Evolutionary conservation across 2,888 invertebrate species (phyloP).

Genomic region (Adineta ricciae): DNA sequence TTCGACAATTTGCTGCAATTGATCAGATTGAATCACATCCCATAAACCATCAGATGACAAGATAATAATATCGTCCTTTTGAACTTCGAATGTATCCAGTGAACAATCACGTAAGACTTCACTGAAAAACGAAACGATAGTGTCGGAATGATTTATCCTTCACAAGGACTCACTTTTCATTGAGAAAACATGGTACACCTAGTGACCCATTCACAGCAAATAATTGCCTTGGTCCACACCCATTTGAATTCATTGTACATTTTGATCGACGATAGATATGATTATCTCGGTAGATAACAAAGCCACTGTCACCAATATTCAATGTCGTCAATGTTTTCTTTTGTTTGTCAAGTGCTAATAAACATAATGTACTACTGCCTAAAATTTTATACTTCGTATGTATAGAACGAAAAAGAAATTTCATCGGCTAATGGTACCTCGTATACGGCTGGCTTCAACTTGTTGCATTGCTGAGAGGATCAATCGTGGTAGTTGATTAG

Average conservation of each 20-base stretch:
- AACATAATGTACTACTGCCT: conserved; percentile 33
- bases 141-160: conserved; percentile 18
- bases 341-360: conserved; percentile 27
- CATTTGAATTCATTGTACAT: conserved; percentile 24
- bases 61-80: conserved; percentile 31
- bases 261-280: conserved; percentile 25
- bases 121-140: conserved; percentile 21
- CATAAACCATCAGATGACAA: conserved; percentile 32
- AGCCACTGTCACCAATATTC: conserved; percentile 33
- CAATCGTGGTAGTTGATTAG: conserved; percentile 26
- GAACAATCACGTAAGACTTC: conserved; percentile 30
- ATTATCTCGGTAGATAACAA: conserved; percentile 26
- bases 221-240: conserved; percentile 29
- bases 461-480: conserved; percentile 27
- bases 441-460: conserved; percentile 24
- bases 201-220: conserved; percentile 17
- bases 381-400: background rate
- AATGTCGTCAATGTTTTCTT: conserved; percentile 22
- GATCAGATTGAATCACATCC: conserved; percentile 28
- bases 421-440: conserved; percentile 20
- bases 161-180: conserved; percentile 21
- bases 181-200: background rate
- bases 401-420: background rate
- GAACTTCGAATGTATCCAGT: background rate
- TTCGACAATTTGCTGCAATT: conserved; percentile 24